Evolutionary conservation across 2,113 vertebrate species (phyloP).

Genomic region (Lycocorax pyrrhopterus): DNA sequence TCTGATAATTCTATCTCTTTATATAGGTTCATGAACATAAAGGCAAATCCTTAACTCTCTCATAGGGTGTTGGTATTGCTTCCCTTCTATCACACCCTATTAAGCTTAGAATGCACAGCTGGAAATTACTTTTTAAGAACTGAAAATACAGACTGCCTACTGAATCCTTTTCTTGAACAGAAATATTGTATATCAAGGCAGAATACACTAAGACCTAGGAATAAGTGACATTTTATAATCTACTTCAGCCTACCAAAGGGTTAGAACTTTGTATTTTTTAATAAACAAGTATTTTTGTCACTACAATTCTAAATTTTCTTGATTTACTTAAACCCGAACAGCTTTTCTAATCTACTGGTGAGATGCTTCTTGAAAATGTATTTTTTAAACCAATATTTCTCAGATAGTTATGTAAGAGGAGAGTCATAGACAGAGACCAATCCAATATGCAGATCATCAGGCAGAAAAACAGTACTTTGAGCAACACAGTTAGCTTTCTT

Average conservation of each 20-base stretch:
- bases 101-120: neutral
- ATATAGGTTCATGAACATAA: neutral
- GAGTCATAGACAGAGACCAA: neutral
- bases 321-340: constrained; percentile 8
- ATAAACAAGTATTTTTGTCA: neutral
- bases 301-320: neutral
- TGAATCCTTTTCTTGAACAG: neutral
- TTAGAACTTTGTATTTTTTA: neutral
- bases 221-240: constrained; percentile 3
- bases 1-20: neutral
- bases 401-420: constrained; percentile 1
- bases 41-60: neutral
- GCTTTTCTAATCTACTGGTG: neutral
- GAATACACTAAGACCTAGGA: neutral
- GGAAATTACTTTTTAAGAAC: neutral
- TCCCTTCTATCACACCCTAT: neutral
- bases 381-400: neutral
- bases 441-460: neutral
- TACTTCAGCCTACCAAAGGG: neutral
- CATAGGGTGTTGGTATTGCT: neutral
- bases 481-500: neutral
- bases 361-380: neutral
- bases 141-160: constrained; percentile 15
- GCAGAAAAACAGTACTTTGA: neutral
- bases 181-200: neutral